Evolutionary conservation across 2,888 invertebrate genomes (phyloP).

Genomic region (Cosmia pyralina): DNA sequence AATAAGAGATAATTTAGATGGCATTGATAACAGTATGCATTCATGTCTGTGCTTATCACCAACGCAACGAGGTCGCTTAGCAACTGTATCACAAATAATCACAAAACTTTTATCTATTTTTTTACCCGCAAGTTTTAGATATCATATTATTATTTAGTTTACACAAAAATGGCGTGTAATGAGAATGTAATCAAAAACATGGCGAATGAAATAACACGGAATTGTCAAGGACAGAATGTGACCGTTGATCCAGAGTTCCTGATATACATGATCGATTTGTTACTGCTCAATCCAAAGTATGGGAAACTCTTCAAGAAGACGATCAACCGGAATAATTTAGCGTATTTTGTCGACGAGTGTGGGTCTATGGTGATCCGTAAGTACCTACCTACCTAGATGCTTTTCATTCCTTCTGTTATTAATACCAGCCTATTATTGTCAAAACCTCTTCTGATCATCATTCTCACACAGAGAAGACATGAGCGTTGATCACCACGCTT

Average conservation of each 20-base stretch:
- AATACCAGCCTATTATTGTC: background rate
- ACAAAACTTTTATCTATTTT: background rate
- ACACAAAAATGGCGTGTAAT: slow-evolving; percentile 81
- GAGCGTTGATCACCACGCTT: background rate
- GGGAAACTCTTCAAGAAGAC: slow-evolving; percentile 86
- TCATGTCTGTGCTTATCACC: background rate
- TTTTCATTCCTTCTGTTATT: background rate
- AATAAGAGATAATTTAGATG: slow-evolving; percentile 1
- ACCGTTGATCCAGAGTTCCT: slow-evolving; percentile 87
- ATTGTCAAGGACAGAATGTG: slow-evolving; percentile 84
- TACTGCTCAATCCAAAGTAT: slow-evolving; percentile 90
- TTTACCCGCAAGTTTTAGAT: background rate
- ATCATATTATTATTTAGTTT: slow-evolving; percentile 35
- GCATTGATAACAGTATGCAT: too few species aligned
- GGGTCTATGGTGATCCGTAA: slow-evolving; percentile 85
- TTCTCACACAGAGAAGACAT: background rate
- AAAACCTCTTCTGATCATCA: background rate
- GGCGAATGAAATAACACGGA: slow-evolving; percentile 89
- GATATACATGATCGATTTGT: slow-evolving; percentile 87
- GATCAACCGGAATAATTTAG: slow-evolving; percentile 86
- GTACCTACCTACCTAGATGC: slow-evolving; percentile 20
- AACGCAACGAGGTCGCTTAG: slow-evolving; percentile 46
- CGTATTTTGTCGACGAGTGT: slow-evolving; percentile 89
- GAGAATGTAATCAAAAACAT: slow-evolving; percentile 90
- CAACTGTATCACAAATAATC: slow-evolving; percentile 40